These are phyloP conservation scores for Latheticus oryzae DNA, from an alignment of 2,888 invertebrate genomes.

Conservation along the genomic window DNA sequence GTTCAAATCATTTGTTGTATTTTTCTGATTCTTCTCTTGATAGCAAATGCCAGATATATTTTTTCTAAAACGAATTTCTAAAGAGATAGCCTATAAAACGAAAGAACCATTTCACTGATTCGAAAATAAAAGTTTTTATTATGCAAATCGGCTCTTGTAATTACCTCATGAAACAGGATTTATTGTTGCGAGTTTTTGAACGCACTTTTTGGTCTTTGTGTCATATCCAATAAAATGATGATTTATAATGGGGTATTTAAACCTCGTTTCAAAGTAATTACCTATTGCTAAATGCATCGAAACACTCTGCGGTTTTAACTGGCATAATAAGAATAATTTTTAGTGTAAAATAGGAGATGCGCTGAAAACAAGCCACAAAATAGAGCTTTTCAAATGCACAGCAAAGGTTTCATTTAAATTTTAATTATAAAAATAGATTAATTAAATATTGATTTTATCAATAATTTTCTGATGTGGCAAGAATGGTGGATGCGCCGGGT, in stretches of 20 bases:
- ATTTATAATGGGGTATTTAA: slow-evolving; percentile 15
- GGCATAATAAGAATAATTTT: no score
- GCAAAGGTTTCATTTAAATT: no score
- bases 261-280: slow-evolving; percentile 22
- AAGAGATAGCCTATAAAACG: slow-evolving; percentile 15
- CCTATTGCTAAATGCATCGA: no score
- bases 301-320: no score
- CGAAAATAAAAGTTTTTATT: slow-evolving; percentile 27
- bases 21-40: slow-evolving; percentile 13
- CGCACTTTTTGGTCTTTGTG: slow-evolving; percentile 17
- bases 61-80: slow-evolving; percentile 13
- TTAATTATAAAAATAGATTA: no score
- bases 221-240: slow-evolving; percentile 28
- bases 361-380: no score
- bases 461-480: no score
- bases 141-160: slow-evolving; percentile 27
- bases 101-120: slow-evolving; percentile 7
- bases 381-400: no score
- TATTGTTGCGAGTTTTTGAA: slow-evolving; percentile 26
- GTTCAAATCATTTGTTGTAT: slow-evolving; percentile 22
- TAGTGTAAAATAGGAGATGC: no score
- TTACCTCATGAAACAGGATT: slow-evolving; percentile 28
- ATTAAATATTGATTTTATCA: no score
- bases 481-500: no score
- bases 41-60: slow-evolving; percentile 7